Base-by-base conservation (phyloP, 2,113 vertebrate species). In the Scomber colias region DNA sequence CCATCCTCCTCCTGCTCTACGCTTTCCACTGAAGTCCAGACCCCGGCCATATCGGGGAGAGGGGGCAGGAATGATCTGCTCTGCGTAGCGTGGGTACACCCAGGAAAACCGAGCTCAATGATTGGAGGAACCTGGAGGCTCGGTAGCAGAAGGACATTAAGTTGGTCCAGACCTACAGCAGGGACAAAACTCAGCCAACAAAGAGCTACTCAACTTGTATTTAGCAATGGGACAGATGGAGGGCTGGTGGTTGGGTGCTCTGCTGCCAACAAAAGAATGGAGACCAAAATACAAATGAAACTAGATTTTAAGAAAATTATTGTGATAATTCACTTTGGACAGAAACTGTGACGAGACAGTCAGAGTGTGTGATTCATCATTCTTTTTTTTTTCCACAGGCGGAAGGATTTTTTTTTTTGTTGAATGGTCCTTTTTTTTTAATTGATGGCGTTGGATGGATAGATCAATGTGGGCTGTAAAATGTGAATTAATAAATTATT, bases 1-100 rank as follows among this genome's bases (percentile, higher is more conserved):
- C 97, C 95, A 96, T 99, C 83, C 93, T 99, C 1, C 91, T 99
- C 87, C 93, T 99, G 71, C 93, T 99, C 0, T 99, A 99, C 0
- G 97, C 98, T 12, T 97, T 99, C 87, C 98, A 99, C 94, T 99
- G 96, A 95, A 87, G 74, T 85, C 57, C 79, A 66, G 17, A 21
- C 17, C 17, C 61, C 6, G 54, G 51, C 35, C 54, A 84, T 85
- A 73, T 40, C 70, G 83, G 76, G 64, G 40, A 63, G 79, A 63
- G 79, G 79, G 45, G 54, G 64, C 19, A 11, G 63, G 77, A 82
- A 30, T 51, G 10, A 79, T 74, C 30, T 85, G 77, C 75, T 74
- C 75, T 62, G 80, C 68, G 79, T 88, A 86, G 90, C 81, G 30
- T 84, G 66, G 27, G 86, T 83, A 55, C 63, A 2, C 35, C 44